Percentiles rank a stretch among this genome's conserved stretches.
phyloP scores from a whole-genome alignment of 2,888 invertebrate species.

The Tetranychus piercei region DNA sequence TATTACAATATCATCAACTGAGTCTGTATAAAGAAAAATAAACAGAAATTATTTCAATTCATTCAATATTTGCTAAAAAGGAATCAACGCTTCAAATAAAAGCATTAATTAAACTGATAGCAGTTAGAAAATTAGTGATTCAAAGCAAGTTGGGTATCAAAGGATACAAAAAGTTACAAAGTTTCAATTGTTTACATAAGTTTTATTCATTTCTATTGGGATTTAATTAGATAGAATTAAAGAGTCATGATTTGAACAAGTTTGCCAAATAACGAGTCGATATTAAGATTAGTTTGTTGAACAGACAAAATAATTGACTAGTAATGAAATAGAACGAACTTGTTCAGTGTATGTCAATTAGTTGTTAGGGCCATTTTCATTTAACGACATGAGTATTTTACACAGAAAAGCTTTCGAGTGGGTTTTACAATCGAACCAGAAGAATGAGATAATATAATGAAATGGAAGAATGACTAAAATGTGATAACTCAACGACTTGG shows the following conservation, averaged over 20 bases:
- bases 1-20: not conserved
- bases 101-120: not conserved
- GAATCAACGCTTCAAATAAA: not conserved
- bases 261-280: too few relatives aligned
- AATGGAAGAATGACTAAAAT: too few relatives aligned
- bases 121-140: not conserved
- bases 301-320: not conserved
- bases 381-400: not conserved
- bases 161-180: too few relatives aligned
- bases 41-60: not conserved
- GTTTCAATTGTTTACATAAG: too few relatives aligned
- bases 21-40: not conserved
- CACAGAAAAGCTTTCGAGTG: too few relatives aligned
- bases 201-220: too few relatives aligned
- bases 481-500: not conserved
- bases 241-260: too few relatives aligned
- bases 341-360: not conserved
- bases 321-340: not conserved
- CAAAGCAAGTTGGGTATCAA: not conserved
- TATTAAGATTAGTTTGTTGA: not conserved
- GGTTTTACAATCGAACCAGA: too few relatives aligned
- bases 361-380: not conserved
- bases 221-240: too few relatives aligned
- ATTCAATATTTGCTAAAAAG: too few relatives aligned
- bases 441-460: too few relatives aligned